Conservation (phyloP, 2,797 vertebrate species). For the Crossoptilon crossoptilon region DNA sequence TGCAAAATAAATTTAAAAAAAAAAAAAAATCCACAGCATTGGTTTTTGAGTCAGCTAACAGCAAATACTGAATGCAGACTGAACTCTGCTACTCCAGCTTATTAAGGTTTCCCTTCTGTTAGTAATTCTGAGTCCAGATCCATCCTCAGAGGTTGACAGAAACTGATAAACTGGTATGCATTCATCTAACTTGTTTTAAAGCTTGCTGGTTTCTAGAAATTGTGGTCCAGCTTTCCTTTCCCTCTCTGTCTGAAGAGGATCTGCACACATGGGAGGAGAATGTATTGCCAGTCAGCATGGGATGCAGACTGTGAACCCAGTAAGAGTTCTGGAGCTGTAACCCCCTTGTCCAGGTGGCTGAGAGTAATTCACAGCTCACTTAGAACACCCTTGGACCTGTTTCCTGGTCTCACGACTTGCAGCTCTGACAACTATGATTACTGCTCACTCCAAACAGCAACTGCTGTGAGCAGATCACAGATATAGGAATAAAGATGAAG, state of each 20-base stretch:
- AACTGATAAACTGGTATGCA: background rate
- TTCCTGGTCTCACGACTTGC: background rate
- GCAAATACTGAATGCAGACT: fast-evolving
- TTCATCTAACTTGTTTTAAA: background rate
- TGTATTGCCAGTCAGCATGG: fast-evolving
- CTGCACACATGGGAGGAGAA: background rate
- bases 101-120: fast-evolving
- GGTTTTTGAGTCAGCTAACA: background rate
- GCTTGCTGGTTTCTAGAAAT: background rate
- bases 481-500: fast-evolving
- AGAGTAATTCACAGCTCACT: background rate
- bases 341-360: background rate
- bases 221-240: fast-evolving
- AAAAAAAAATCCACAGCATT: background rate
- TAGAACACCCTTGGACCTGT: background rate
- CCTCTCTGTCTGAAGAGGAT: fast-evolving
- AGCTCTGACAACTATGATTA: fast-evolving
- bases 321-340: fast-evolving
- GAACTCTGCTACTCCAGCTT: fast-evolving
- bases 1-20: background rate
- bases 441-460: background rate
- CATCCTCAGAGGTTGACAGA: background rate
- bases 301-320: fast-evolving
- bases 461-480: too few relatives aligned
- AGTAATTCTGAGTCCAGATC: background rate